A percentile compares a stretch with the other conserved stretches of the same genome.
These are phyloP conservation scores for Anarhynchus alexandrinus DNA, from an alignment of 2,113 vertebrate species.

Conservation along the genomic window DNA sequence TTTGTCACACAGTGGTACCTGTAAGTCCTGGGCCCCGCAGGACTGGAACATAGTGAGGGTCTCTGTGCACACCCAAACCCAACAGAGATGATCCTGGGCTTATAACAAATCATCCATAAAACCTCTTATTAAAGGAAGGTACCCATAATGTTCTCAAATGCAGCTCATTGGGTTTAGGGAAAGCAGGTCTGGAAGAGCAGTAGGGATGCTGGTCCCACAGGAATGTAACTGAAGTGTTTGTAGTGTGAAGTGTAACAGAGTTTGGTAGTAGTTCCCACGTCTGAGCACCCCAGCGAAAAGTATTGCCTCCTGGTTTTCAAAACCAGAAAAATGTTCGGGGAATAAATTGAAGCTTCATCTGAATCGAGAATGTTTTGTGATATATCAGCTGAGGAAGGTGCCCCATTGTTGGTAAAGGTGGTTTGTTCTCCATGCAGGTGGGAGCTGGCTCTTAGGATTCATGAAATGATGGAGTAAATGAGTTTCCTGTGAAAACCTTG, in stretches of 20 bases:
- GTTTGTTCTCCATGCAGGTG: not conserved
- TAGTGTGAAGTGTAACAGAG: not conserved
- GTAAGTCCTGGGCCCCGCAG: fast-evolving
- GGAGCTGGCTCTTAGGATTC: not conserved
- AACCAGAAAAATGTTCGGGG: not conserved
- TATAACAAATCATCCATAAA: not conserved
- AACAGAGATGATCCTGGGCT: not conserved
- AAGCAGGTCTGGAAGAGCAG: not conserved
- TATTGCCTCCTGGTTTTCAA: not conserved
- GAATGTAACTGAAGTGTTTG: not conserved
- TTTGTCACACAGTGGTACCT: not conserved
- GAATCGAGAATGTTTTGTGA: not conserved
- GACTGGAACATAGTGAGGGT: fast-evolving
- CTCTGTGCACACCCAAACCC: not conserved
- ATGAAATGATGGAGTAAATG: not conserved
- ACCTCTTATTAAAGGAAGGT: fast-evolving
- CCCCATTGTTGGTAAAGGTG: fast-evolving
- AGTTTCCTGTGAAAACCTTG: not conserved
- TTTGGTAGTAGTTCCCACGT: not conserved
- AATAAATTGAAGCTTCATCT: not conserved
- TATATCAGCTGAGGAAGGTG: not conserved
- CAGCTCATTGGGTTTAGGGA: not conserved
- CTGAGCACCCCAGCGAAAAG: not conserved
- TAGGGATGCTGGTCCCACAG: not conserved
- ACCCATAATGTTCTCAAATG: not conserved